A percentile compares a stretch with the other conserved stretches of the same genome.
These are phyloP conservation scores for Oscheius myriophilus DNA, from an alignment of 2,888 invertebrate species.

Conservation along the genomic window DNA sequence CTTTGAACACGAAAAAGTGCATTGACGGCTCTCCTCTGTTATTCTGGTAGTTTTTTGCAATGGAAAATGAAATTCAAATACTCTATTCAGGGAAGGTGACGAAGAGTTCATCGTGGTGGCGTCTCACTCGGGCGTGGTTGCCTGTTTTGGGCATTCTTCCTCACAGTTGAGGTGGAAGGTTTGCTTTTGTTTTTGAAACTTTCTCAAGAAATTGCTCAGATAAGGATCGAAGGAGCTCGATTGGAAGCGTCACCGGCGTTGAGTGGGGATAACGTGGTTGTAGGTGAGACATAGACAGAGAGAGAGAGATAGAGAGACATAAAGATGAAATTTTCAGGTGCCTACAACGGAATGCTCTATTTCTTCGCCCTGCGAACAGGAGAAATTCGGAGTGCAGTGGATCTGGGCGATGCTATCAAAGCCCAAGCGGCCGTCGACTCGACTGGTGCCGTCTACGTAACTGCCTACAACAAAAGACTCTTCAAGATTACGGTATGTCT, in stretches of 20 bases:
- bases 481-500: too few relatives aligned
- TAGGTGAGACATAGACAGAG: not conserved
- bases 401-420: too few relatives aligned
- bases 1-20: conserved; percentile 18
- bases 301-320: too few relatives aligned
- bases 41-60: not conserved
- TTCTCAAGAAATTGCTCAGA: not conserved
- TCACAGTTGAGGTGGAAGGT: conserved; percentile 3
- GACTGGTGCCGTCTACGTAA: too few relatives aligned
- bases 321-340: not conserved
- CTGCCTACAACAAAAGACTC: too few relatives aligned
- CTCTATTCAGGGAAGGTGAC: not conserved
- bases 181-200: not conserved
- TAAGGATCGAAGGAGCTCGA: not conserved
- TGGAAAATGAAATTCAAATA: not conserved
- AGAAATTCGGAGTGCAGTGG: too few relatives aligned
- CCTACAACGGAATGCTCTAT: not conserved
- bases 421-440: too few relatives aligned
- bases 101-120: conserved; percentile 6
- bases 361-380: not conserved
- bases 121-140: conserved; percentile 21
- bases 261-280: not conserved
- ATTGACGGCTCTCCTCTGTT: conserved; percentile 17
- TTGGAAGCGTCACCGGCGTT: conserved; percentile 15
- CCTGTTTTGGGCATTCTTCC: not conserved